Base-by-base conservation (phyloP, 2,888 invertebrate genomes). In the Notodonta ziczac region DNA sequence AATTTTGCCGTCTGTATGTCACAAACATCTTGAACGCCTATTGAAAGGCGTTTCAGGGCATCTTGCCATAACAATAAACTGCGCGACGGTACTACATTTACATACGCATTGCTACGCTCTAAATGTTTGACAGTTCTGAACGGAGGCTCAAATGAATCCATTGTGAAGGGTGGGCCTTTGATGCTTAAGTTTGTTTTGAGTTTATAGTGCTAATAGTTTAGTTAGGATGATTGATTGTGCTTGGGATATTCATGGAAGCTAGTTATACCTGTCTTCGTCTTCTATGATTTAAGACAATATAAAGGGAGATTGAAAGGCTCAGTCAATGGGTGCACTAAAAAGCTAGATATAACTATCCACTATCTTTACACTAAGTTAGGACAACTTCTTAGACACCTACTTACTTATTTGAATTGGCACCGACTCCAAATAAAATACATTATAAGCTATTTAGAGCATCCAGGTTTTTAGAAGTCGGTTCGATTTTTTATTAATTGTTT, bases 21-120 rank as follows among this genome's bases (percentile, higher is more conserved):
- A 3, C 75, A 63, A 81, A 73, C 83, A 69, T 88, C 90, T 89
- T 88, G 56, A 56, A 73, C 75, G 78, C 81, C 82, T 85, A 83
- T 80, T 77, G 84, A 82, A 79, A 81, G 84, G 81, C 84, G 81
- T 86, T 85, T 86, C 78, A 84, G 87, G 86, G 85, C 87, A 82
- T 87, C 86, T 85, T 83, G 85, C 87, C 85, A 90, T 90, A 90
- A 93, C 92, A 92, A 91, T 93, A 92, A 91, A 90, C 84, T 77
- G 82, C 69, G 72, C 78, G 78, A 79, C 83, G 82, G 79, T 81
- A 77, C 76, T 80, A 72, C 84, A 92, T 93, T 92, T 86, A 84
- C 90, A 92, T 92, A 89, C 82, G 84, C 83, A 90, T 88, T 84
- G 83, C 83, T 70, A 80, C 57, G 57, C 80, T 85, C 83, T 80